These are phyloP conservation scores for Brachionus plicatilis DNA, from an alignment of 1,140 invertebrate species.

Conservation along the genomic window DNA sequence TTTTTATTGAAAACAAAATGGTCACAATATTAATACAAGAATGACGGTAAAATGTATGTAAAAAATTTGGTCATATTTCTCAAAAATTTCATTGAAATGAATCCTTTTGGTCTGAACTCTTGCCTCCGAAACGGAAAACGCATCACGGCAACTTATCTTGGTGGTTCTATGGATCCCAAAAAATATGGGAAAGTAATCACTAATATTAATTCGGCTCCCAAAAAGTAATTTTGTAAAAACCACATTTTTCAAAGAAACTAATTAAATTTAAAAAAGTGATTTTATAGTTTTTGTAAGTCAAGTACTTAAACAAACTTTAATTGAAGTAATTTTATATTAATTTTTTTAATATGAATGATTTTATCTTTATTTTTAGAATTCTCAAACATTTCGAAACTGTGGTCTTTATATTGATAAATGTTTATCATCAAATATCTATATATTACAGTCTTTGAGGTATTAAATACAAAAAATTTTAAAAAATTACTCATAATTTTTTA, in stretches of 20 bases:
- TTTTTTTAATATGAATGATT: neutral
- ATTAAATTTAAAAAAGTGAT: neutral
- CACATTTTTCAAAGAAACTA: neutral
- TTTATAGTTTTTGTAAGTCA: slow-evolving; percentile 10
- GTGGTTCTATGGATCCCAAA: slow-evolving; percentile 14
- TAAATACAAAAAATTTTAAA: neutral
- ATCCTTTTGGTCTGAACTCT: slow-evolving; percentile 15
- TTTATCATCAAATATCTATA: slow-evolving; percentile 28
- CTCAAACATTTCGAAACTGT: neutral
- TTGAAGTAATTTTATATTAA: neutral
- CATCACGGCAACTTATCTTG: neutral
- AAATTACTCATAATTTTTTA: neutral
- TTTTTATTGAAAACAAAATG: too few species aligned
- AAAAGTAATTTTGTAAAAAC: neutral
- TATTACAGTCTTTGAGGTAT: neutral
- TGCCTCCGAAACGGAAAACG: slow-evolving; percentile 15
- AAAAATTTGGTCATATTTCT: slow-evolving; percentile 12
- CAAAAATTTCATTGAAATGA: slow-evolving; percentile 31
- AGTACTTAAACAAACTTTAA: slow-evolving; percentile 33
- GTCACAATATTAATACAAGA: neutral
- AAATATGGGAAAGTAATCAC: slow-evolving; percentile 22
- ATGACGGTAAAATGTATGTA: slow-evolving; percentile 31
- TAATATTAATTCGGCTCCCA: neutral
- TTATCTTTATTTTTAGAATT: neutral
- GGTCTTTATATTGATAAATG: slow-evolving; percentile 37